A percentile compares a stretch with the other conserved stretches of the same genome.
Evolutionary conservation across 2,888 invertebrate species (phyloP).

Genomic region (Lysandra coridon): DNA sequence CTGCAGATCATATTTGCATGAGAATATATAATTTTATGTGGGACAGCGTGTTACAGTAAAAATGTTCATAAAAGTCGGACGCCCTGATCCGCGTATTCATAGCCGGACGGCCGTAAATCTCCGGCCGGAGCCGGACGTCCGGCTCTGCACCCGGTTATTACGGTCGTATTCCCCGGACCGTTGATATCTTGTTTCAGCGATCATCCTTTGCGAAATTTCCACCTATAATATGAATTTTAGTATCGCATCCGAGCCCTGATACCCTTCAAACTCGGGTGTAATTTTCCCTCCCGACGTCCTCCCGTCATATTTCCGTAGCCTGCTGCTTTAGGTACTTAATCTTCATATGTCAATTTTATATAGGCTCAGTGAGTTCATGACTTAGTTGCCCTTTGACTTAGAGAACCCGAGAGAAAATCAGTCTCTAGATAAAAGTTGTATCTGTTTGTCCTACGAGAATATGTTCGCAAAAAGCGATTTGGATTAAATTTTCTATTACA

Average conservation of each 20-base stretch:
- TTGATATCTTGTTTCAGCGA: constrained; percentile 23
- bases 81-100: constrained; percentile 12
- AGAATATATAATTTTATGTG: constrained; percentile 16
- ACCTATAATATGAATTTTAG: neutral
- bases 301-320: neutral
- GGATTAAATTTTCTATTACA: too few species aligned
- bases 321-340: neutral
- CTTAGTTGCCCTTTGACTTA: neutral
- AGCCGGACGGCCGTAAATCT: constrained; percentile 20
- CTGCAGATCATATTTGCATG: constrained; percentile 18
- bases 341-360: constrained; percentile 8
- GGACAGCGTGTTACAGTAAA: constrained; percentile 10
- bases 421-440: too few species aligned
- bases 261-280: constrained; percentile 6
- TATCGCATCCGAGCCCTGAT: neutral
- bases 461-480: too few species aligned
- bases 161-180: neutral
- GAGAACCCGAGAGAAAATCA: too few species aligned
- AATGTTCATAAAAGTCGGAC: constrained; percentile 22
- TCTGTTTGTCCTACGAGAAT: too few species aligned
- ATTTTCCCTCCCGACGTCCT: neutral
- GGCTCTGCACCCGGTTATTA: constrained; percentile 26
- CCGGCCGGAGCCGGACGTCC: constrained; percentile 14
- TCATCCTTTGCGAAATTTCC: constrained; percentile 1
- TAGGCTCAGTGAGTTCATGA: neutral